These are phyloP conservation scores for Lysandra bellargus DNA, from an alignment of 2,888 invertebrate species.

Conservation along the genomic window DNA sequence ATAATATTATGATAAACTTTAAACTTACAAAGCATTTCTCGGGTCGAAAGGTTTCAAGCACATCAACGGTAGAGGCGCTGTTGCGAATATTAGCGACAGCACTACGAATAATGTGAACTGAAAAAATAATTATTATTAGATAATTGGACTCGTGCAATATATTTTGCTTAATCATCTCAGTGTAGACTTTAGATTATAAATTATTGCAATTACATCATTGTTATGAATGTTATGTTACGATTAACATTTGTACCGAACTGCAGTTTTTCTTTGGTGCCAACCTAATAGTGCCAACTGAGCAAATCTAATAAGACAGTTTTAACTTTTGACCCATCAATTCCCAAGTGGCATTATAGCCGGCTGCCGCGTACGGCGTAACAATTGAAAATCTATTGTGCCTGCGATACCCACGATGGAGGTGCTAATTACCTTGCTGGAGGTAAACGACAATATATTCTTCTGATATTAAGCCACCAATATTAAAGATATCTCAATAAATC, in stretches of 20 bases:
- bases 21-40: constrained; percentile 89
- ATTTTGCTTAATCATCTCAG: not conserved
- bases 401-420: too few relatives aligned
- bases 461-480: too few relatives aligned
- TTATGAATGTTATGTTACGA: not conserved
- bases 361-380: too few relatives aligned
- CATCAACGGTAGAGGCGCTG: constrained; percentile 88
- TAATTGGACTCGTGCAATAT: not conserved
- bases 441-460: not conserved
- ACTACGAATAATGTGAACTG: constrained; percentile 82
- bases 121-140: constrained; percentile 33
- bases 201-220: not conserved
- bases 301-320: not conserved
- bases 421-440: too few relatives aligned
- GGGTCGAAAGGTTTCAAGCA: constrained; percentile 85
- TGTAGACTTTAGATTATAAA: not conserved
- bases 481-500: too few relatives aligned
- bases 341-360: too few relatives aligned
- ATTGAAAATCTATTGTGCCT: too few relatives aligned
- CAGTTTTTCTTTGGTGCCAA: not conserved
- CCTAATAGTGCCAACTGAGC: not conserved
- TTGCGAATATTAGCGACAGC: constrained; percentile 81
- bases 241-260: not conserved
- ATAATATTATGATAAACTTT: constrained; percentile 63
- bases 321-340: too few relatives aligned